Evolutionary conservation across 2,888 invertebrate genomes (phyloP), one percentile per base, ranked within the genome.

Genomic region (Eilema caniola): DNA sequence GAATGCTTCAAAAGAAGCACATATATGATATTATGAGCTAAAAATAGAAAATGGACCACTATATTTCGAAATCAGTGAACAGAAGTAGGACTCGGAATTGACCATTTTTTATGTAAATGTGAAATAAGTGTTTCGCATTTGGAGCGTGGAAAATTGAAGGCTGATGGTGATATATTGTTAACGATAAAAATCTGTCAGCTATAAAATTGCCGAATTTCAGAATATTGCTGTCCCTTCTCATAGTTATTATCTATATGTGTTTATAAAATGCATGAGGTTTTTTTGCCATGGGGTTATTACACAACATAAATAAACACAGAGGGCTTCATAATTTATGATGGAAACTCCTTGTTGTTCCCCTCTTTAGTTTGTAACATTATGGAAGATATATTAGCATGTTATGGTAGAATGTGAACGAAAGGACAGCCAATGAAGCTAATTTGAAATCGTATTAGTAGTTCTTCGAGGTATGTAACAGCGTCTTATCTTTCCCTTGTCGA

Each of bases 31-130:
- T 16, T 41, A 20, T 47, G 20, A 20, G 20, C 16, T 20, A 20
- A 2, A 62, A 41, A 10, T 14, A 41, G 25, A 41, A 62, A 25
- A 53, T 41, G 10, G 25, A 4, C 25, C 24, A 41, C 41, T 11
- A 20, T 41, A 41, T 37, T 62, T 62, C 41, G 20, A 24, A 41
- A 41, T 25, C 62, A 11, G 25, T 41, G 3, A 20, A 11, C 20
- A 41, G 11, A 62, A 62, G 56, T 31, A n/a, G 7, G 23, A 16
- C n/a, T 20, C n/a, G 20, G 2, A 5, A 12, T 31, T 64, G 53
- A n/a, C 53, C 23, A 56, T 65, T 73, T 73, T 70, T 73, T 66
- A 69, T 76, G 59, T 56, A 62, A 72, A 74, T 72, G n/a, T 31
- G 60, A 28, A 20, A 28, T 63, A 62, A 33, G 16, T 53, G 74